Conservation (phyloP, 2,797 vertebrate genomes). For the Argya squamiceps region DNA sequence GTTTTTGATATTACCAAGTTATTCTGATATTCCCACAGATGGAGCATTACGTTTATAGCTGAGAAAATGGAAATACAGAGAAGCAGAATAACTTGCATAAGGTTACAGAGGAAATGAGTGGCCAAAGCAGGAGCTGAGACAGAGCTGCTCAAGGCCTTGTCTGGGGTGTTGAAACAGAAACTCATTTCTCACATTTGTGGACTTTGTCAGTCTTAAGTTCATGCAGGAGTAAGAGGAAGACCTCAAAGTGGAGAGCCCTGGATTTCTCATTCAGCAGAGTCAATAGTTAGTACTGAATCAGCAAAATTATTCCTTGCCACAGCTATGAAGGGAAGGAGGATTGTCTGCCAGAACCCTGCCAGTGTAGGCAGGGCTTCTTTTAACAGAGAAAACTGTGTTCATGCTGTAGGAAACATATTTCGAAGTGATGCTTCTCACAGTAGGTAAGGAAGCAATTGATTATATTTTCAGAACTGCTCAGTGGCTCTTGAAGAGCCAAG, state of each 20-base stretch:
- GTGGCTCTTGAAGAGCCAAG: not conserved
- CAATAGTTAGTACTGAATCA: not conserved
- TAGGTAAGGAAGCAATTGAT: not conserved
- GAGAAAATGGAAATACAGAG: not conserved
- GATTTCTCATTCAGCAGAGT: not conserved
- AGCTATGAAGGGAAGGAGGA: not conserved
- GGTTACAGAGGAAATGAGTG: not conserved
- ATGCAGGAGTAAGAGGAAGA: not conserved
- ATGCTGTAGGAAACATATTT: not conserved
- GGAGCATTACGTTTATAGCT: not conserved
- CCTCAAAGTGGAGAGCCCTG: not conserved
- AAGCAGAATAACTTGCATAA: not conserved
- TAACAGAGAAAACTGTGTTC: not conserved
- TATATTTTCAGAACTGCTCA: not conserved
- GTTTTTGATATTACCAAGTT: not conserved
- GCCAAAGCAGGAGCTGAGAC: not conserved
- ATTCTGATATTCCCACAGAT: not conserved
- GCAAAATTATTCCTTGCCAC: not conserved
- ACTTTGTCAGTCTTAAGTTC: not conserved
- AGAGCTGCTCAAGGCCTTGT: not conserved
- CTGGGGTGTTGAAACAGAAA: not conserved
- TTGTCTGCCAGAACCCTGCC: not conserved
- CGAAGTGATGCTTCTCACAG: not conserved
- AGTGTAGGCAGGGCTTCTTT: not conserved
- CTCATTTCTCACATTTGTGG: not conserved